phyloP scores from a whole-genome alignment of 2,888 invertebrate genomes.

The Rhingia rostrata region DNA sequence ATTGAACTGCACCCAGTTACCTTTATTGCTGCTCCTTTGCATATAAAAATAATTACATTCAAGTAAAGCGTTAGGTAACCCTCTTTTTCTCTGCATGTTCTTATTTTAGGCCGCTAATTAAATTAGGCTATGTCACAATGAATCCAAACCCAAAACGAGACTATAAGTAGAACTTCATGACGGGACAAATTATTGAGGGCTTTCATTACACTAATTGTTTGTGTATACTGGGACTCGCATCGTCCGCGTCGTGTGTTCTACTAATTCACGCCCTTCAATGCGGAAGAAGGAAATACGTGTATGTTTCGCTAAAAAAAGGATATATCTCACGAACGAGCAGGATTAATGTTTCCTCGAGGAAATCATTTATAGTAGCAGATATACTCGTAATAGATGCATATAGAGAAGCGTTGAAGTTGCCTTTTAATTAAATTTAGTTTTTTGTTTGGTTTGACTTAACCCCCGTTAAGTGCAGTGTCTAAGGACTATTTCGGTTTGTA shows the following conservation, averaged over 20 bases:
- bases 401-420: conserved; percentile 8
- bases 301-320: conserved; percentile 3
- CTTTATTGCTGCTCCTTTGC: conserved; percentile 11
- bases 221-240: conserved; percentile 30
- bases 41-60: conserved; percentile 29
- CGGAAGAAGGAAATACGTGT: conserved; percentile 30
- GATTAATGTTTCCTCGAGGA: conserved; percentile 63
- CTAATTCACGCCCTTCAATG: conserved; percentile 47
- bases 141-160: conserved; percentile 43
- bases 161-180: conserved; percentile 36
- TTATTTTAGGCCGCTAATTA: conserved; percentile 45
- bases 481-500: conserved; percentile 4
- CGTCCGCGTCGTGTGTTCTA: background rate
- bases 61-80: conserved; percentile 30
- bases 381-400: conserved; percentile 6
- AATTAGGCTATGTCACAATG: conserved; percentile 54
- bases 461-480: conserved; percentile 23
- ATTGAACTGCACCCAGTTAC: conserved; percentile 19
- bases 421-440: conserved; percentile 38
- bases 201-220: conserved; percentile 63
- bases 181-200: conserved; percentile 49
- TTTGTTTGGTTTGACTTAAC: background rate
- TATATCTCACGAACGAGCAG: conserved; percentile 30
- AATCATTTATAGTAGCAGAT: conserved; percentile 46
- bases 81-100: conserved; percentile 1